phyloP scores from a whole-genome alignment of 2,113 vertebrate species.

The Diphyllodes magnificus region DNA sequence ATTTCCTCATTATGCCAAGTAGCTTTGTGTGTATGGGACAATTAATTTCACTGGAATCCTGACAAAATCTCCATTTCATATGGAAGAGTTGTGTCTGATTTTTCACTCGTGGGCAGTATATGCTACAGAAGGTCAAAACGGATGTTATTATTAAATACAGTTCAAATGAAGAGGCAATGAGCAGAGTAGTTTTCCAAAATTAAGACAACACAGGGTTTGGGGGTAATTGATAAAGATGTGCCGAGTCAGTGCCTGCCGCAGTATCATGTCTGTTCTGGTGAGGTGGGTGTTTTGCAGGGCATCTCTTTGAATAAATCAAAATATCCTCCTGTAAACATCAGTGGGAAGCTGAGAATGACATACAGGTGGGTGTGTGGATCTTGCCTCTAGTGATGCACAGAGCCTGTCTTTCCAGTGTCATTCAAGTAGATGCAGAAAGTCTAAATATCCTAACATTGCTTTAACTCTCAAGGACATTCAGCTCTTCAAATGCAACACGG shows the following conservation, averaged over 20 bases:
- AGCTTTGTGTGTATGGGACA: background rate
- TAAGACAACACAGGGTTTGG: background rate
- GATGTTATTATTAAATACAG: background rate
- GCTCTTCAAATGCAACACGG: background rate
- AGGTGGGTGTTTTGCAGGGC: background rate
- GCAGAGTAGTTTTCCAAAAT: background rate
- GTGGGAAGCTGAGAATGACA: background rate
- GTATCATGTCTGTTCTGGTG: background rate
- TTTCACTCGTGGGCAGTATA: background rate
- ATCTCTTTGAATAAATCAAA: conserved; percentile 7
- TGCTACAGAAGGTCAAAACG: background rate
- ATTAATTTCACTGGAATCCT: background rate
- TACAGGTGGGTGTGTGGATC: background rate
- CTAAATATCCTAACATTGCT: background rate
- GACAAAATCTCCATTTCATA: background rate
- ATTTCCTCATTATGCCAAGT: background rate
- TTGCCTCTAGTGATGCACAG: background rate
- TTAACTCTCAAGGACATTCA: background rate
- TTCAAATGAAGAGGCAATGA: background rate
- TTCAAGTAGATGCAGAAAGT: background rate
- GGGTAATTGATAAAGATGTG: background rate
- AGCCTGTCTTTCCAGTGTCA: background rate
- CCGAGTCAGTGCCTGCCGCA: background rate
- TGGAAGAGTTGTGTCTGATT: background rate
- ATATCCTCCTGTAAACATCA: background rate